These are phyloP conservation scores for Narcine bancroftii DNA, from an alignment of 2,113 vertebrate species.

Conservation along the genomic window DNA sequence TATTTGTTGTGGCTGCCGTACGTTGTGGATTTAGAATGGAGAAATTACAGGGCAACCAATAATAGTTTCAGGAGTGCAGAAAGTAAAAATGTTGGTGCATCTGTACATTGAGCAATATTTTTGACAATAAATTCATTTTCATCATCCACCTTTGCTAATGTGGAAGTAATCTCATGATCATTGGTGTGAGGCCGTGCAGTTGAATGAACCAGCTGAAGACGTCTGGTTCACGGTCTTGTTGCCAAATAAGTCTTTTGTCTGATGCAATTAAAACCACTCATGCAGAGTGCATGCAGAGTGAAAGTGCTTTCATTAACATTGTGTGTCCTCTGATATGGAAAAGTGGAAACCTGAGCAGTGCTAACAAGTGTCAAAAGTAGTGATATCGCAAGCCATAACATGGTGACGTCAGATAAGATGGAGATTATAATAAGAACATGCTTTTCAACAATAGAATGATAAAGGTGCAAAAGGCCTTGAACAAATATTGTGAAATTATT, in stretches of 20 bases:
- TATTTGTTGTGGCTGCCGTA: neutral
- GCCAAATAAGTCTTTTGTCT: conserved; percentile 25
- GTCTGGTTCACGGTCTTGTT: neutral
- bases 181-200: neutral
- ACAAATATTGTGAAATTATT: neutral
- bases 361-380: neutral
- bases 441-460: neutral
- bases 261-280: conserved; percentile 9
- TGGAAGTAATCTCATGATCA: conserved; percentile 2
- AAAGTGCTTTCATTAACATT: conserved; percentile 14
- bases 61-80: neutral
- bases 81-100: too few relatives aligned
- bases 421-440: neutral
- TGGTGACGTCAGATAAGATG: neutral
- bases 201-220: neutral
- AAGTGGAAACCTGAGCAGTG: neutral
- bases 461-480: neutral
- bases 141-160: neutral
- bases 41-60: neutral
- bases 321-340: neutral
- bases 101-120: too few relatives aligned
- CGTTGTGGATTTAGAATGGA: neutral
- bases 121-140: too few relatives aligned
- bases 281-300: conserved; percentile 19
- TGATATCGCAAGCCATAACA: neutral